phyloP scores from a whole-genome alignment of 2,888 invertebrate species.

The Meteorus cinctellus region DNA sequence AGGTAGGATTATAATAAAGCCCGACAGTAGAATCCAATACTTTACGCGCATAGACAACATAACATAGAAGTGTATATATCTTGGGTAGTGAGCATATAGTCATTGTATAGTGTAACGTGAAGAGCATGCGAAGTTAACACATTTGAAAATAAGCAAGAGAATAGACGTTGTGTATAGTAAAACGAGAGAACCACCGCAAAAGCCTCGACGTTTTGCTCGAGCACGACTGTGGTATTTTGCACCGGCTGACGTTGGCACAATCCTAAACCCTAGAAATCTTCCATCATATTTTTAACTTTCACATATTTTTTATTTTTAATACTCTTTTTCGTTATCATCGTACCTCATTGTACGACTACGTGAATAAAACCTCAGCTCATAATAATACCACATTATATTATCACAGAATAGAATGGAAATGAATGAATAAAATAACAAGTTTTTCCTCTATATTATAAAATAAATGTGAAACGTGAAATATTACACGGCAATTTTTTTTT shows the following conservation, averaged over 20 bases:
- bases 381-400: too few species aligned
- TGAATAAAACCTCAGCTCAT: background rate
- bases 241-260: slow-evolving; percentile 43
- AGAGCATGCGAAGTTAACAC: slow-evolving; percentile 13
- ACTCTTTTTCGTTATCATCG: slow-evolving; percentile 11
- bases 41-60: slow-evolving; percentile 19
- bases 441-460: too few species aligned
- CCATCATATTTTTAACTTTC: slow-evolving; percentile 16
- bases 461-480: too few species aligned
- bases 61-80: slow-evolving; percentile 1
- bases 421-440: too few species aligned
- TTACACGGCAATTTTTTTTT: too few species aligned
- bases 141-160: slow-evolving; percentile 35
- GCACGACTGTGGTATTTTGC: slow-evolving; percentile 37
- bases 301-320: slow-evolving; percentile 23
- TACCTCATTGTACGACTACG: slow-evolving; percentile 29
- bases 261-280: slow-evolving; percentile 38
- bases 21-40: slow-evolving; percentile 37
- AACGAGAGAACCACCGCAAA: slow-evolving; percentile 12
- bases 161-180: slow-evolving; percentile 1
- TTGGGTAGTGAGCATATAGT: background rate
- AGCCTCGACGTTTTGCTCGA: slow-evolving; percentile 28
- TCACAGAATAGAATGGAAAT: too few species aligned
- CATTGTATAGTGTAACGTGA: background rate
- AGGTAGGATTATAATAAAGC: slow-evolving; percentile 40